These are phyloP conservation scores for Halocynthia aurantium DNA, from an alignment of 23 tunicate genomes.

Conservation along the genomic window DNA sequence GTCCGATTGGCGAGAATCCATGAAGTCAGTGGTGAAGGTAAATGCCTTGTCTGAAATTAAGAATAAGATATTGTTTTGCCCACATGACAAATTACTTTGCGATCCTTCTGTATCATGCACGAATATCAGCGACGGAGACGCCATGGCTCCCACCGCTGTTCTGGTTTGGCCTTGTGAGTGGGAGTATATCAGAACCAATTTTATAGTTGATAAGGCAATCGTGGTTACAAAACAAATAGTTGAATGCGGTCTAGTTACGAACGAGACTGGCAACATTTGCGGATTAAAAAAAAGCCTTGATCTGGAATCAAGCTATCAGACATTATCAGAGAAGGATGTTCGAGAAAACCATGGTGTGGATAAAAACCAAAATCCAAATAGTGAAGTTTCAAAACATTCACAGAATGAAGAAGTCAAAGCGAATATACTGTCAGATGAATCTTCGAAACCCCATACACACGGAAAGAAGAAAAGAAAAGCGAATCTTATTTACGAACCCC, in stretches of 20 bases:
- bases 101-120: conserved; percentile 23
- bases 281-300: not conserved
- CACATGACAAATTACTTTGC: conserved; percentile 46
- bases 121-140: not conserved
- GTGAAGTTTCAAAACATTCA: not conserved
- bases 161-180: conserved; percentile 64
- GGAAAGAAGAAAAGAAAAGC: not conserved
- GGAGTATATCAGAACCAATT: conserved; percentile 33
- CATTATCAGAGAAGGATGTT: not conserved
- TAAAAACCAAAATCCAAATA: not conserved
- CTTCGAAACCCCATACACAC: not conserved
- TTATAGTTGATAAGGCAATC: conserved; percentile 36
- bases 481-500: conserved; percentile 25
- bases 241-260: too few species aligned
- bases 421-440: not conserved
- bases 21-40: conserved; percentile 37
- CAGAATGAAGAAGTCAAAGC: conserved; percentile 1
- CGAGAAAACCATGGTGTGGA: not conserved
- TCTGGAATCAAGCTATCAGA: not conserved
- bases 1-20: conserved; percentile 51
- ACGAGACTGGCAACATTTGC: not conserved
- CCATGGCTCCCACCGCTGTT: conserved; percentile 3
- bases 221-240: conserved; percentile 10
- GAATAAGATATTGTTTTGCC: conserved; percentile 46
- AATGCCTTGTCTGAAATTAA: conserved; percentile 27